Base-by-base conservation (phyloP, 2,113 vertebrate genomes). In the Panurus biarmicus region DNA sequence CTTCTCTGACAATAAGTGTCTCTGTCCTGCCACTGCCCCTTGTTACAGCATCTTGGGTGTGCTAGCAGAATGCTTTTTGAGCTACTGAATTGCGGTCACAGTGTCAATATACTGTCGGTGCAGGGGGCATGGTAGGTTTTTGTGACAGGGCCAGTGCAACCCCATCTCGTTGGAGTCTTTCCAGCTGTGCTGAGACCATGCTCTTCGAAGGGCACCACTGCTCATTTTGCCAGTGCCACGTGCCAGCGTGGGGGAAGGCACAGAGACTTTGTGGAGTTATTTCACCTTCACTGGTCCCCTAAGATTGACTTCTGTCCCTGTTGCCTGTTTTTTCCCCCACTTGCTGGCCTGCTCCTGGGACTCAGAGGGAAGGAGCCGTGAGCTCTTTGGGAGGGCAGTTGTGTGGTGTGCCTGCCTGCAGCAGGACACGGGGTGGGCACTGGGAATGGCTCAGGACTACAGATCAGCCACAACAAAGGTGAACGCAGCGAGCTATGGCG, bases 211-310 rank as follows among this genome's bases (percentile, higher is more conserved):
- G 56, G 42, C 21, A 65, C 12, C 29, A 22, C 47, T 1, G 4
- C 28, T 72, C 4, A 1, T 2, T 53, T 74, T 7, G 5, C 42
- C 33, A 2, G 1, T n/a, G 47, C 15, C 31, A 21, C 44, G 40
- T 25, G 35, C 26, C 2, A 2, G 4, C 0, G 0, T 7, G 42
- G 4, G 4, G 47, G 38, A 57, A 70, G n/a, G 38, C 42, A 47
- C 16, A 53, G 36, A 35, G 36, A 35, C 12, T 40, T 88, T 2
- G 5, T 61, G 54, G 72, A 72, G 28, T 61, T 87, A 35, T 6
- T 29, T 72, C 24, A 14, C 44, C 56, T 61, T 40, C 47, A 28
- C 9, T 22, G 14, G 50, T 33, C 9, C 26, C 16, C n/a, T 42
- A 31, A 58, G 24, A 28, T 2, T 40, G 7, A 8, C 3, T 83